Base-by-base conservation (phyloP, 2,888 invertebrate genomes). In the Lasiommata megera region DNA sequence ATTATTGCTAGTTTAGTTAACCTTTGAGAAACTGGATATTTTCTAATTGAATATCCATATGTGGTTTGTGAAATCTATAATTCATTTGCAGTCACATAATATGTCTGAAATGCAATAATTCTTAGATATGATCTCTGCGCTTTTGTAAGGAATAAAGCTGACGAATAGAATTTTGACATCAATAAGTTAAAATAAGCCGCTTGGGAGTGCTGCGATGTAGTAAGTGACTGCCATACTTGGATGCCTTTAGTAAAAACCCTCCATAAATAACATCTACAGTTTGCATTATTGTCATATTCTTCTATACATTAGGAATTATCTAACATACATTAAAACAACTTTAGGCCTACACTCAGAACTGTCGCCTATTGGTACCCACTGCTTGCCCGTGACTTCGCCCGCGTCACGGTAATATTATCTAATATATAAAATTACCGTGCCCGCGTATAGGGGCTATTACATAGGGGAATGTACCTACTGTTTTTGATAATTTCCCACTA, bases 151-250 rank as follows among this genome's bases (percentile, higher is more conserved):
- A 54, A 54, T 58, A 51, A 52, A 41, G 51, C 54, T 52, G 12
- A 52, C 53, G 47, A 40, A 53, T 50, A 51, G 54, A 54, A 48
- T 38, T 61, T 60, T 56, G 44, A 53, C 53, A 58, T 58, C 55
- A 55, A 61, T 61, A 54, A 54, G 44, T 51, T 50, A 36, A n/a
- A 56, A 61, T 61, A 60, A 57, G 57, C 51, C 52, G 41, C 51
- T 48, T 43, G 34, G 46, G 56, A 60, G 62, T 61, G 46, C 50
- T 52, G 53, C 54, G 53, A 41, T 57, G 59, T 58, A 47, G 16
- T 47, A 14, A 40, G 47, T 46, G 16, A 37, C 46, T 46, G 23
- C 47, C 37, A 41, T 50, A 50, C 41, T 36, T 29, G 47, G 36
- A 48, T 41, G 40, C 50, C 43, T 50, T 48, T 37, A 36, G 28